A percentile compares a stretch with the other conserved stretches of the same genome.
Conservation (phyloP, 2,888 invertebrate species). For the Caenorhabditis afra region DNA sequence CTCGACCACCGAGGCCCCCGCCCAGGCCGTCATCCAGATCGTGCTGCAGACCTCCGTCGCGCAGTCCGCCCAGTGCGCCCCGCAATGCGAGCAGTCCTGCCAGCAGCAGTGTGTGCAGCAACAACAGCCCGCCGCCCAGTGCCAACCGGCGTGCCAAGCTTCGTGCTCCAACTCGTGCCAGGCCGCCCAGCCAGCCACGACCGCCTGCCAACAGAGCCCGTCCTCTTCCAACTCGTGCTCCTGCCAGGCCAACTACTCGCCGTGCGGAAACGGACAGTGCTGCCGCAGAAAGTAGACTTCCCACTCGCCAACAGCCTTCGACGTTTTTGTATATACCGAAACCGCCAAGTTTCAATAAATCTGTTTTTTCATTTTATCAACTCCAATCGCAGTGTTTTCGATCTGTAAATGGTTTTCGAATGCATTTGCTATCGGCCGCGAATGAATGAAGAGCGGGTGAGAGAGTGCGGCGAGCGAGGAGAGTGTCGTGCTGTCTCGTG, state of each 20-base stretch:
- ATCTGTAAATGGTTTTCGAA: no score
- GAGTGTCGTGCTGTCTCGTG: neutral
- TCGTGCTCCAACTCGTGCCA: constrained; percentile 63
- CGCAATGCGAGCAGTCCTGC: constrained; percentile 68
- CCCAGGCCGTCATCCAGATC: constrained; percentile 27
- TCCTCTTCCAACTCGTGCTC: constrained; percentile 38
- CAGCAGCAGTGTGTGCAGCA: constrained; percentile 66
- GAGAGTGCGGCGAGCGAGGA: neutral
- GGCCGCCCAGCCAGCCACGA: constrained; percentile 59
- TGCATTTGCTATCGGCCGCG: neutral
- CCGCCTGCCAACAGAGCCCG: constrained; percentile 62
- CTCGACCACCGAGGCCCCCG: constrained; percentile 27
- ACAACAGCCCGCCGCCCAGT: constrained; percentile 64
- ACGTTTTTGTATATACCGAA: constrained; percentile 58
- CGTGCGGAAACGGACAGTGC: constrained; percentile 69
- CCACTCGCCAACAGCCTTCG: neutral
- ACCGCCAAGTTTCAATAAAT: constrained; percentile 28
- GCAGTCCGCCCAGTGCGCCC: constrained; percentile 63
- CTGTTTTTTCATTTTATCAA: neutral
- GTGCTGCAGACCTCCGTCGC: constrained; percentile 59
- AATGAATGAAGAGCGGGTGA: neutral
- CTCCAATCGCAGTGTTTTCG: no score
- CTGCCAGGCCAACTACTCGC: constrained; percentile 64
- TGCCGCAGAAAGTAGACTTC: constrained; percentile 64
- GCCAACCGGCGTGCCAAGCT: constrained; percentile 64